These are phyloP conservation scores for Myotis yumanensis DNA, from an alignment of 2,113 vertebrate species.

Conservation along the genomic window DNA sequence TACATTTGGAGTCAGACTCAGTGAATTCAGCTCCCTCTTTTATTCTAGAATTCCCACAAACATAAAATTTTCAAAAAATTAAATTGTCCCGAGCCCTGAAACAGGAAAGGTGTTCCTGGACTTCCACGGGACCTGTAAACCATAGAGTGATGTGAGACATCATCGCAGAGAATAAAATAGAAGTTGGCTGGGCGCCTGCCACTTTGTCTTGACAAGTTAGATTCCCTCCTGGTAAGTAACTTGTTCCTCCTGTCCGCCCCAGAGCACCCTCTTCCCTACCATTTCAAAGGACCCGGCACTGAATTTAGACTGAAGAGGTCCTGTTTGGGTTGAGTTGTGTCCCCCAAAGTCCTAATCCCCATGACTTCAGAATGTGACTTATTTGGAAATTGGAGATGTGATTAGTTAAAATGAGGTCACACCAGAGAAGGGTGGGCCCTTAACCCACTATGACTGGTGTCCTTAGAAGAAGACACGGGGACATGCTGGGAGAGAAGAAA, in stretches of 20 bases:
- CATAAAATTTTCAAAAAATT: not conserved
- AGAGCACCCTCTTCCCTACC: not conserved
- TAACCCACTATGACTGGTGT: not conserved
- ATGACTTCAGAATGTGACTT: not conserved
- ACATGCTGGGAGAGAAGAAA: not conserved
- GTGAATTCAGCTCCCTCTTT: not conserved
- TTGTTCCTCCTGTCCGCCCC: not conserved
- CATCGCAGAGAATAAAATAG: not conserved
- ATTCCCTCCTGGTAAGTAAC: not conserved
- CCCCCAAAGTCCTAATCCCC: not conserved
- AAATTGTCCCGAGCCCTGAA: not conserved
- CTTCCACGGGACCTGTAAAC: not conserved
- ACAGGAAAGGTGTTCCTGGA: not conserved
- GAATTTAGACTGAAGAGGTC: not conserved
- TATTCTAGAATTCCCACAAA: not conserved
- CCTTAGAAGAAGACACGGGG: not conserved
- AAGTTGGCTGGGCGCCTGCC: not conserved
- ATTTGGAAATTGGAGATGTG: not conserved
- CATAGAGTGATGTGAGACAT: not conserved
- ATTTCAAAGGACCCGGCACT: not conserved
- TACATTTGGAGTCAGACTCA: not conserved
- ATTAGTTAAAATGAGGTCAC: not conserved
- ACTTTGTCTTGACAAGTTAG: not conserved
- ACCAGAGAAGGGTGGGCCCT: not conserved
- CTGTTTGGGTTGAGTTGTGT: not conserved